These are phyloP conservation scores for Noturus placidus DNA, from an alignment of 2,113 vertebrate species.

Conservation along the genomic window DNA sequence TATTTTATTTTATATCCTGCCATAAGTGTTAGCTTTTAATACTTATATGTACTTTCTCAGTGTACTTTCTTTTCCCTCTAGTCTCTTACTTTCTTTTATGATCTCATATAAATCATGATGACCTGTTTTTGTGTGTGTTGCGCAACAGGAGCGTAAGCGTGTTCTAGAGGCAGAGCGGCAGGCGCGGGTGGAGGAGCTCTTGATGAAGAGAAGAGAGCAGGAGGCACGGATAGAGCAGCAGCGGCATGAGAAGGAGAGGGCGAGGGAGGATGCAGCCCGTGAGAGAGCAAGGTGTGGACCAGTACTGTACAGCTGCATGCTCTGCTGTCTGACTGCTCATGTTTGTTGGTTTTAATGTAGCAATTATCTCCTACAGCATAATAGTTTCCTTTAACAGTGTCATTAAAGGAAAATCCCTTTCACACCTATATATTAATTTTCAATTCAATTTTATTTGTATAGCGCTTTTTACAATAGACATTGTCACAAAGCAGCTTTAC, in stretches of 20 bases:
- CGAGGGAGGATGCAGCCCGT: conserved; percentile 91
- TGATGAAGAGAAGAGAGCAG: conserved; percentile 88
- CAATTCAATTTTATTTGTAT: too few relatives aligned
- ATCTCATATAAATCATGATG: not conserved
- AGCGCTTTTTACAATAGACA: too few relatives aligned
- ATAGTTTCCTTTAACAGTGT: not conserved
- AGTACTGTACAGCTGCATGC: not conserved
- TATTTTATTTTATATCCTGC: not conserved
- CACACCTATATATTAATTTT: not conserved
- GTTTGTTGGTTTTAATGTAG: not conserved
- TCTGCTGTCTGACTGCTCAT: not conserved
- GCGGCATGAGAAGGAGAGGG: conserved; percentile 92
- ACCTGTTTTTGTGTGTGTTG: not conserved
- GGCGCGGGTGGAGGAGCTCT: conserved; percentile 91
- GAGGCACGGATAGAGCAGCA: conserved; percentile 95
- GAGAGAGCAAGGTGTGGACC: conserved; percentile 87
- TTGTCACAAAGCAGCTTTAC: too few relatives aligned
- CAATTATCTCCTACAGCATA: not conserved
- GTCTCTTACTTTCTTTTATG: not conserved
- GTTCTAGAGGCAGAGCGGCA: conserved; percentile 93
- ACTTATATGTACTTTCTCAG: not conserved
- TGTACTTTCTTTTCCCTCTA: not conserved
- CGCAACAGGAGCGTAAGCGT: conserved; percentile 89
- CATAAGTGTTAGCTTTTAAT: not conserved
- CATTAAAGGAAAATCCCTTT: not conserved